Percentiles rank a stretch among this genome's conserved stretches.
These are phyloP conservation scores for Carpatolechia fugitivella DNA, from an alignment of 2,888 invertebrate genomes.

Conservation along the genomic window DNA sequence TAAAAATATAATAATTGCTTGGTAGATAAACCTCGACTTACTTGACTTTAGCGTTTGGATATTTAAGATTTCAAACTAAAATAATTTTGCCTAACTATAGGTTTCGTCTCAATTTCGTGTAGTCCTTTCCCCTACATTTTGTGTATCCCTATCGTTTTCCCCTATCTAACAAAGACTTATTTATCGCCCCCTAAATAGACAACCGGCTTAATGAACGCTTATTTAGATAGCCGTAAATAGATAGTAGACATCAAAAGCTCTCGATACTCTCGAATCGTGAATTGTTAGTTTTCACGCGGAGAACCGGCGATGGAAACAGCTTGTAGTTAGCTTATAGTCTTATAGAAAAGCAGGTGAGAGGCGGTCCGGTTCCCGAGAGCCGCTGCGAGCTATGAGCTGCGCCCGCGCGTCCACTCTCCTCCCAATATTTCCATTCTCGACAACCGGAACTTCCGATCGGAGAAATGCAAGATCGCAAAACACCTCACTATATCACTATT, in stretches of 20 bases:
- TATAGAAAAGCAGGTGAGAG: slow-evolving; percentile 26
- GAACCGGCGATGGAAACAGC: slow-evolving; percentile 8
- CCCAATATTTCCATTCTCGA: slow-evolving; percentile 42
- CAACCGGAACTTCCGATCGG: slow-evolving; percentile 53
- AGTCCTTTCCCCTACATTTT: no score
- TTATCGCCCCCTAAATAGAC: slow-evolving; percentile 1
- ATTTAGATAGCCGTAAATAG: not conserved
- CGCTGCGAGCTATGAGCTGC: not conserved
- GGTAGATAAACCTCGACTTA: no score
- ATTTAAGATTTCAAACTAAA: no score
- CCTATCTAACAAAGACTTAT: not conserved
- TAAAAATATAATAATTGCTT: no score
- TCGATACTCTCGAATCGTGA: slow-evolving; percentile 13
- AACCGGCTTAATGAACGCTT: slow-evolving; percentile 1
- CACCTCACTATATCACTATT: slow-evolving; percentile 10
- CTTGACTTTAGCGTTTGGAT: no score
- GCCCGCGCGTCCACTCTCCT: slow-evolving; percentile 21
- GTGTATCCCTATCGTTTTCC: not conserved
- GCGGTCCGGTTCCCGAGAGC: slow-evolving; percentile 17
- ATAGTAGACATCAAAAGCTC: slow-evolving; percentile 11
- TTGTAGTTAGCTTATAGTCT: not conserved
- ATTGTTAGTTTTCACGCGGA: slow-evolving; percentile 22
- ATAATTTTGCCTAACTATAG: no score
- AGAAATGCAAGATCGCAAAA: slow-evolving; percentile 46
- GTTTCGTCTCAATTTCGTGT: no score